phyloP scores from a whole-genome alignment of 2,888 invertebrate genomes.

The Cosmia pyralina region DNA sequence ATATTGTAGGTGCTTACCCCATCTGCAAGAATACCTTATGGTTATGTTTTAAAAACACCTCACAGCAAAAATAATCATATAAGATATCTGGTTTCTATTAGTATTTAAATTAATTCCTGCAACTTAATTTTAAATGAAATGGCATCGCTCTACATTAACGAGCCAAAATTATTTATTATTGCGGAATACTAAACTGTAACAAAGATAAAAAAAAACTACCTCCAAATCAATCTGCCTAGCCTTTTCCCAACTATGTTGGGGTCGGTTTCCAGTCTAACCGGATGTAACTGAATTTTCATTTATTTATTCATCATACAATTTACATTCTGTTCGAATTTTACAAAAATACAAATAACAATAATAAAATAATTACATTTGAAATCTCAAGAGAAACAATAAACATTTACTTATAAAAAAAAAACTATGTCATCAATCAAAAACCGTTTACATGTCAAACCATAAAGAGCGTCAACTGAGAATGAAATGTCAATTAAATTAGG shows the following conservation, averaged over 20 bases:
- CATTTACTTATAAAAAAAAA: too few species aligned
- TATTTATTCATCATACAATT: too few species aligned
- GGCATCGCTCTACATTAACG: neutral
- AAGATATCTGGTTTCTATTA: constrained; percentile 1
- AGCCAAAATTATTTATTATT: neutral
- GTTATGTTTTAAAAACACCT: neutral
- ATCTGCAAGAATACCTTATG: neutral
- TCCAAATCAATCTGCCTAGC: neutral
- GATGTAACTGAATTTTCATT: neutral
- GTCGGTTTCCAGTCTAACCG: neutral
- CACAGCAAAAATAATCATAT: neutral
- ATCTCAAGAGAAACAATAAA: too few species aligned
- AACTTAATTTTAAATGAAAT: neutral
- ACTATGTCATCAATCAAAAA: too few species aligned
- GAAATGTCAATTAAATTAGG: too few species aligned
- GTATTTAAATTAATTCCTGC: constrained; percentile 2
- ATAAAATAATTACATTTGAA: too few species aligned
- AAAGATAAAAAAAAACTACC: neutral
- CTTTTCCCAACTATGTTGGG: neutral
- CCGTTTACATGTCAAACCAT: too few species aligned
- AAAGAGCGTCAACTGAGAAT: too few species aligned
- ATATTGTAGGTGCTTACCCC: too few species aligned
- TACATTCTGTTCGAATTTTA: too few species aligned
- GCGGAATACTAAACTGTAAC: too few species aligned
- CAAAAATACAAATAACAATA: too few species aligned